These are phyloP conservation scores for Hecatera dysodea DNA, from an alignment of 2,888 invertebrate species.

Conservation along the genomic window DNA sequence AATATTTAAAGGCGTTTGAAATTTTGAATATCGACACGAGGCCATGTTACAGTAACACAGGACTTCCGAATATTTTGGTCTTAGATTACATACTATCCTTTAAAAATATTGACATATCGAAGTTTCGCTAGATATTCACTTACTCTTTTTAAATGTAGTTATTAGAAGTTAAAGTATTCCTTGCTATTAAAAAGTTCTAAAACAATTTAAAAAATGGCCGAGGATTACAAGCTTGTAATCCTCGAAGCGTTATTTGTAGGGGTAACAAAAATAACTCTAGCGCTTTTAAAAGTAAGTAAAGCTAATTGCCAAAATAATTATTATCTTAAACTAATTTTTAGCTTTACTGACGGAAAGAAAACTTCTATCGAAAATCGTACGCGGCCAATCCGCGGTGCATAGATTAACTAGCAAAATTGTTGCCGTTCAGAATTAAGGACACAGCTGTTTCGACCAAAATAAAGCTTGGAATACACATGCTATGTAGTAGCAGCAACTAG, in stretches of 20 bases:
- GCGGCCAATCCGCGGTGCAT: neutral
- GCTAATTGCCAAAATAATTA: conserved; percentile 43
- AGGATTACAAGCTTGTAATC: too few species aligned
- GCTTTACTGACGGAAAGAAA: conserved; percentile 10
- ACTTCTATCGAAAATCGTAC: neutral
- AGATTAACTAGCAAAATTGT: neutral
- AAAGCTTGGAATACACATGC: neutral
- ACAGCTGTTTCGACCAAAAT: too few species aligned
- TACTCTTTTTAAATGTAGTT: conserved; percentile 34
- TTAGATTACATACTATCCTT: conserved; percentile 30
- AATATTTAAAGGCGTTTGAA: conserved; percentile 32
- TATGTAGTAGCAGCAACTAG: neutral
- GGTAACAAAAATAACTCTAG: neutral
- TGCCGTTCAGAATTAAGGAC: neutral
- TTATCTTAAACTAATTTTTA: conserved; percentile 1
- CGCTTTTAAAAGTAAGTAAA: conserved; percentile 21
- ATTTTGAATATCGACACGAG: conserved; percentile 49
- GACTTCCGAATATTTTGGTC: conserved; percentile 60
- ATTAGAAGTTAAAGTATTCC: conserved; percentile 19
- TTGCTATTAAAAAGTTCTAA: conserved; percentile 20
- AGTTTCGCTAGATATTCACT: conserved; percentile 5
- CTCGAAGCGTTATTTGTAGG: neutral
- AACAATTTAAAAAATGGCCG: too few species aligned
- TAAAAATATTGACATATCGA: conserved; percentile 46
- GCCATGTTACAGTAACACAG: conserved; percentile 33